Conservation (phyloP, 2,888 invertebrate genomes). For the Pheosia gnoma region DNA sequence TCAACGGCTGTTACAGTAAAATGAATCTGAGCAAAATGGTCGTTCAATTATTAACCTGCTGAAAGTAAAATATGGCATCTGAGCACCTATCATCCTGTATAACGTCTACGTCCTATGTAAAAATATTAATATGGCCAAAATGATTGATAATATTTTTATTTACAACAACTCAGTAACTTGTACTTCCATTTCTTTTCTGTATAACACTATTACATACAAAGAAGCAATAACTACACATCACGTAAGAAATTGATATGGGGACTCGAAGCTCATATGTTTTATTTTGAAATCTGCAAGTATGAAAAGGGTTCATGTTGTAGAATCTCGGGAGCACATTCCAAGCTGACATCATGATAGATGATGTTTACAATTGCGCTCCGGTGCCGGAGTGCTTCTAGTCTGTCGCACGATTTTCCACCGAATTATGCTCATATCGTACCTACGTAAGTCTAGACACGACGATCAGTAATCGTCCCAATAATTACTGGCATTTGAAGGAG, state of each 20-base stretch:
- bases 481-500: not conserved
- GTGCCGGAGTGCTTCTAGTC: slow-evolving; percentile 15
- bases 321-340: slow-evolving; percentile 9
- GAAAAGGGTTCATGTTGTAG: slow-evolving; percentile 7
- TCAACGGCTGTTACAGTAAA: too few relatives aligned
- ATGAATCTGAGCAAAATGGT: too few relatives aligned
- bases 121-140: too few relatives aligned
- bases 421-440: slow-evolving; percentile 14
- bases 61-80: too few relatives aligned
- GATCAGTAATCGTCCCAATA: slow-evolving; percentile 4
- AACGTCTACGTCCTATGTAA: too few relatives aligned
- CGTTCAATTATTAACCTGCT: too few relatives aligned
- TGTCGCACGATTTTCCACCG: slow-evolving; percentile 28
- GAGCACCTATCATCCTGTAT: too few relatives aligned
- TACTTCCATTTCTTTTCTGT: too few relatives aligned
- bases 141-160: too few relatives aligned
- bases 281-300: slow-evolving; percentile 5
- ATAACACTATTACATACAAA: not conserved
- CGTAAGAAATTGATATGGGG: slow-evolving; percentile 5
- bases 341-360: slow-evolving; percentile 31
- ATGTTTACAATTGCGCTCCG: slow-evolving; percentile 19
- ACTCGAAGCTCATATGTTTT: slow-evolving; percentile 7
- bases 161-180: too few relatives aligned
- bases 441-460: slow-evolving; percentile 8
- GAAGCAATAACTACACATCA: not conserved